These are phyloP conservation scores for Cerastis leucographa DNA, from an alignment of 2,888 invertebrate genomes.

Conservation along the genomic window DNA sequence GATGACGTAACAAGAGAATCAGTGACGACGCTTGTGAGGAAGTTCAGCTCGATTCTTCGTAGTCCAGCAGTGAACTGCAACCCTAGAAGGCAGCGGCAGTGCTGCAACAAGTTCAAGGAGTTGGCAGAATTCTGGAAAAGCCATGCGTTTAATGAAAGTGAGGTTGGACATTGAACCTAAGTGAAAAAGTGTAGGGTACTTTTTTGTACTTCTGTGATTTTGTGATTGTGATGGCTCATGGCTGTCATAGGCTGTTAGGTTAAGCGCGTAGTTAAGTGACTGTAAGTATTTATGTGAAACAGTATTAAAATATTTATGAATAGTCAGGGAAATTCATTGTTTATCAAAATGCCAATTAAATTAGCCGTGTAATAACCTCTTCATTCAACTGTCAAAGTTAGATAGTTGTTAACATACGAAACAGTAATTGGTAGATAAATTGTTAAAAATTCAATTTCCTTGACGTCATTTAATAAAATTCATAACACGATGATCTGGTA, in stretches of 20 bases:
- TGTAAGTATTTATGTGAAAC: neutral
- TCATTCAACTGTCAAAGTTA: neutral
- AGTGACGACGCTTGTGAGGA: constrained; percentile 84
- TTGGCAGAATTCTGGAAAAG: constrained; percentile 84
- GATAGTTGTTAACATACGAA: neutral
- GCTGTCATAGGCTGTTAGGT: too few relatives aligned
- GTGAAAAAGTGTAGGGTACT: constrained; percentile 32
- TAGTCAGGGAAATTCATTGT: neutral
- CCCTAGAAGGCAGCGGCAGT: constrained; percentile 77
- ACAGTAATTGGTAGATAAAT: neutral
- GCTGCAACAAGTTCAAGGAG: constrained; percentile 82
- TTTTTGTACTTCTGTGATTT: constrained; percentile 15
- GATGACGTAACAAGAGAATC: constrained; percentile 73
- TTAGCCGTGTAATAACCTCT: neutral
- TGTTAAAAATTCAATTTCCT: neutral
- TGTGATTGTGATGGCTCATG: neutral
- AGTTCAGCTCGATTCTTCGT: constrained; percentile 79
- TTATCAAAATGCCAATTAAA: neutral
- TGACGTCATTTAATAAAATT: neutral
- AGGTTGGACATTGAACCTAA: constrained; percentile 37
- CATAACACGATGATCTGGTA: neutral
- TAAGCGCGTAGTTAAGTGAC: neutral
- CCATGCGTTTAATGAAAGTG: constrained; percentile 67
- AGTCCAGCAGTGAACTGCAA: constrained; percentile 76
- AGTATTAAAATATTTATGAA: neutral